phyloP scores from a whole-genome alignment of 2,888 invertebrate species.

The Pyrgus malvae region DNA sequence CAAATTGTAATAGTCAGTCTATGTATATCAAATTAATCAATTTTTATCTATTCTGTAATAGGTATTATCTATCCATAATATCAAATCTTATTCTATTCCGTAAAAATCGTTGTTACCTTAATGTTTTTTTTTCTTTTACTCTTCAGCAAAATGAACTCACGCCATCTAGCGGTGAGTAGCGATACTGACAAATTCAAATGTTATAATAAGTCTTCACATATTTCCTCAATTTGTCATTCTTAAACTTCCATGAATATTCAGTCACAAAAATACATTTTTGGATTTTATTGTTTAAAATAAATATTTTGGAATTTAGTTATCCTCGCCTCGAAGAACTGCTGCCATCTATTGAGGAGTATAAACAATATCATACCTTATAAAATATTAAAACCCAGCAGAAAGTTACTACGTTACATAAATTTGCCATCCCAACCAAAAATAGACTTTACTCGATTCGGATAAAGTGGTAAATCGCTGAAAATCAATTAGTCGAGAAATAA shows the following conservation, averaged over 20 bases:
- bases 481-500: conserved; percentile 48
- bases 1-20: too few relatives aligned
- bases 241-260: neutral
- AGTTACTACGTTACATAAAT: conserved; percentile 63
- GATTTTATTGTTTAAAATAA: neutral
- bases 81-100: too few relatives aligned
- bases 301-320: neutral
- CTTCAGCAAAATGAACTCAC: neutral
- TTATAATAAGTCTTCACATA: neutral
- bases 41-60: too few relatives aligned
- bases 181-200: neutral
- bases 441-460: conserved; percentile 10
- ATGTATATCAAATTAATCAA: too few relatives aligned
- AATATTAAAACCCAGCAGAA: conserved; percentile 61
- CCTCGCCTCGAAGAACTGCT: neutral
- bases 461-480: conserved; percentile 34
- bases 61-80: too few relatives aligned
- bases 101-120: too few relatives aligned
- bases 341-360: conserved; percentile 35
- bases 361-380: conserved; percentile 43
- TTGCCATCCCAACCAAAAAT: conserved; percentile 40
- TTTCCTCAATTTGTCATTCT: neutral
- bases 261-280: neutral
- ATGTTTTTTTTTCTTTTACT: too few relatives aligned
- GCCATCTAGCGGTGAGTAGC: conserved; percentile 45